Base-by-base conservation (phyloP, 2,797 vertebrate genomes). In the Anisognathus igniventris region DNA sequence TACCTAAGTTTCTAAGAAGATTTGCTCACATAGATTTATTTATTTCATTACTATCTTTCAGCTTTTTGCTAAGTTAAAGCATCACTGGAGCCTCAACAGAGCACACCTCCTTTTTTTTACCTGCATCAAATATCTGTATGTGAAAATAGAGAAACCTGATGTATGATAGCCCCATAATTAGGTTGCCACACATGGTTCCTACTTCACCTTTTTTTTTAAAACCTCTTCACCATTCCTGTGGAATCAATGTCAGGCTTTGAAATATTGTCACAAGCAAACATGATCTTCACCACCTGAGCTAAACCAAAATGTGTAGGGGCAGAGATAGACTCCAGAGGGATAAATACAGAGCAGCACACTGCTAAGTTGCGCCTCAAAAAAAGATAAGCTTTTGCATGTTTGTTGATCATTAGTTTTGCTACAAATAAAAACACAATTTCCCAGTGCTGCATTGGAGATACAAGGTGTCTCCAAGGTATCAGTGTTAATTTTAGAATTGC, bases 11-110 rank as follows among this genome's bases (percentile, higher is more conserved):
- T 37, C 42, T 39, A 51, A 79, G 57, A 75, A 80, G 60, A 74
- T 80, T 12, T 4, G 22, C 54, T 77, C 11, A n/a, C 40, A 28
- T 27, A 53, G 53, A 44, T 64, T 93, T 91, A 54, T 56, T 57
- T 83, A 75, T 57, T 91, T 92, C 48, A 25, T 93, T 88, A 33
- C 45, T 18, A 2, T 84, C 47, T 90, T 92, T 58, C 33, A 72
- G 8, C 60, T 86, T 84, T 56, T 30, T 68, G 42, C 31, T 84
- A 58, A 42, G 21, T 40, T 72, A 75, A 80, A 83, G 30, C 50
- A 54, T 75, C 14, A 15, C 9, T 6, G 3, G 39, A 72, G 21
- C 39, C 58, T 73, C 58, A 61, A 18, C 16, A 40, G 54, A 61
- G 28, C 17, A 13, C 5, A 18, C 4, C 1, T 66, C 1, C 1